These are phyloP conservation scores for Vombatus ursinus DNA, from an alignment of 2,113 vertebrate genomes.

Conservation along the genomic window DNA sequence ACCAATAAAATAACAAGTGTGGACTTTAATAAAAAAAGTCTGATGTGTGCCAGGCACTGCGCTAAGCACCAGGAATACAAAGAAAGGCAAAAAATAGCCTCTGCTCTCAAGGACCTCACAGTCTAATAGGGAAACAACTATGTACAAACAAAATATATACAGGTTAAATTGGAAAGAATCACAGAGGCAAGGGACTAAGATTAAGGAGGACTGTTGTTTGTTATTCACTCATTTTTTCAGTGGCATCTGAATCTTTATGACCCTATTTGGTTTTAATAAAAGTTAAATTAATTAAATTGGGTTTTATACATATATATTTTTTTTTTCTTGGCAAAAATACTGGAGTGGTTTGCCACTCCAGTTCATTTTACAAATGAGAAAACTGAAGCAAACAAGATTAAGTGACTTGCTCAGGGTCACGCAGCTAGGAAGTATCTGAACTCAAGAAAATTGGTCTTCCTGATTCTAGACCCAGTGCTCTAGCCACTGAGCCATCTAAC, in stretches of 20 bases:
- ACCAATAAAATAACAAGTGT: neutral
- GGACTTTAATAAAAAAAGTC: neutral
- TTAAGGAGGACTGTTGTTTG: neutral
- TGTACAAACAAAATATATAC: neutral
- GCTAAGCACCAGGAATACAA: too few species aligned
- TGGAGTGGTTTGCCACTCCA: too few species aligned
- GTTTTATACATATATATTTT: too few species aligned
- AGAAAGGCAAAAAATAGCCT: neutral
- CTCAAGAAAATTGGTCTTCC: neutral
- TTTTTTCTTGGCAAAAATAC: too few species aligned
- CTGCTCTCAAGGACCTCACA: neutral
- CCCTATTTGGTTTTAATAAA: too few species aligned
- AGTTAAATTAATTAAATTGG: too few species aligned
- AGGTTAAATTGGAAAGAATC: neutral
- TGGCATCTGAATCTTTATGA: too few species aligned
- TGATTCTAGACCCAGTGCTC: neutral
- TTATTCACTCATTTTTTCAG: too few species aligned
- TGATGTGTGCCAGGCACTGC: neutral
- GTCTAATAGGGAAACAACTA: neutral
- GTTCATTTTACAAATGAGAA: too few species aligned
- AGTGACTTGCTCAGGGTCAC: neutral
- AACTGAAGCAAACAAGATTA: too few species aligned
- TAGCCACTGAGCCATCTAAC: neutral
- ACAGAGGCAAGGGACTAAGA: neutral
- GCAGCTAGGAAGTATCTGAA: neutral